phyloP scores from a whole-genome alignment of 1,140 invertebrate species.

The Drosophila bocqueti region DNA sequence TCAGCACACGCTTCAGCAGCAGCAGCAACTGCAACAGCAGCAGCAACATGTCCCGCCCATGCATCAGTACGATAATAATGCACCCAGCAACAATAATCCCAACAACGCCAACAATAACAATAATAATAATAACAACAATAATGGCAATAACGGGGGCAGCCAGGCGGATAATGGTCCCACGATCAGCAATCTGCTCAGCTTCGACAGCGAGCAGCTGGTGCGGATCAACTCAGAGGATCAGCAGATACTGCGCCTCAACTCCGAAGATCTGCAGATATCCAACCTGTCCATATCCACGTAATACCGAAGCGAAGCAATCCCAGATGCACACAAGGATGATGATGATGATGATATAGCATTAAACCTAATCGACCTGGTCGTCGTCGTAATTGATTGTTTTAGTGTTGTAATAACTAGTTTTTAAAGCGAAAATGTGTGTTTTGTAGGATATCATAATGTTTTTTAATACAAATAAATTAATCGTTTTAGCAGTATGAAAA shows the following conservation, averaged over 20 bases:
- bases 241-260: conserved; percentile 85
- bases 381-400: conserved; percentile 55
- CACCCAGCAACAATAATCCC: conserved; percentile 46
- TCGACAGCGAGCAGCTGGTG: conserved; percentile 86
- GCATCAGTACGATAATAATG: conserved; percentile 61
- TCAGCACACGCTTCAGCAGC: conserved; percentile 58
- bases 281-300: conserved; percentile 84
- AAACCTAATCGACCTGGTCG: conserved; percentile 48
- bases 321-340: conserved; percentile 6
- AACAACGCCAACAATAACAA: conserved; percentile 52
- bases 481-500: conserved; percentile 63
- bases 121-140: conserved; percentile 43
- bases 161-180: conserved; percentile 73
- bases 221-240: conserved; percentile 85
- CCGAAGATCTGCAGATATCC: conserved; percentile 84
- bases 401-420: conserved; percentile 50
- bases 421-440: conserved; percentile 63
- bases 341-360: conserved; percentile 35
- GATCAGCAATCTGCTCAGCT: conserved; percentile 84
- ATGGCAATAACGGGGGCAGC: conserved; percentile 37
- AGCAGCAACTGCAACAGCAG: conserved; percentile 48
- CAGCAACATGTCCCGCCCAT: conserved; percentile 62
- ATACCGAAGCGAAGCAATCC: conserved; percentile 26
- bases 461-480: conserved; percentile 72
- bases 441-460: conserved; percentile 54